Evolutionary conservation across 2,888 invertebrate genomes (phyloP), one percentile per base, ranked within the genome.

Genomic region (Eutolmus rufibarbis): DNA sequence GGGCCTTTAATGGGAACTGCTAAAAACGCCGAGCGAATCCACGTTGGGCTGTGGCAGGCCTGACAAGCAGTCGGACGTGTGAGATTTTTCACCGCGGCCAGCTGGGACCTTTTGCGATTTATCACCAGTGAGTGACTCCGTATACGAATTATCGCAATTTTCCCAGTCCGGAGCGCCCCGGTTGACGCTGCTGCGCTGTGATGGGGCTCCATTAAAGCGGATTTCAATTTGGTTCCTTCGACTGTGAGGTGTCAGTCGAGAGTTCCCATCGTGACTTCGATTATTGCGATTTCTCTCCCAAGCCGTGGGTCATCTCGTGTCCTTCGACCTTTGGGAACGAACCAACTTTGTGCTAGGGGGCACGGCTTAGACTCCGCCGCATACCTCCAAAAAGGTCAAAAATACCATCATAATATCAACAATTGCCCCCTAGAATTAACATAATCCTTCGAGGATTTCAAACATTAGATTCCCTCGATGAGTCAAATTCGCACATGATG

Each of bases 71-170:
- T 82, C 14, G 40, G 51, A 34, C 46, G 79, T 81, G 56, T 56
- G 56, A 81, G n/a, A 14, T 81, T 28, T 56, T 81, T 51, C 56
- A 81, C 5, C 51, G 34, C 7, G 0, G 34, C 14, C 74, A 74
- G 31, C 28, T 34, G 76, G 4, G 37, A 23, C 40, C 8, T n/a
- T 9, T 51, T 56, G 12, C 14, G 12, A 56, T 57, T n/a, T 57
- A 56, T 37, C 37, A 31, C 82, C 82, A 23, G 4, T 34, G 7
- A 31, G 56, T 57, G 9, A 57, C 82, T 82, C 12, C 28, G n/a
- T n/a, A n/a, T n/a, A n/a, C n/a, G 37, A 66, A 82, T 82, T 82
- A 82, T 66, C 57, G 82, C 19, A 82, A 82, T 82, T 82, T 82
- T 82, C 82, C 37, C 66, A 66, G 66, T 19, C 19, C 56, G 19